Base-by-base conservation (phyloP, 2,888 invertebrate species). In the Sicus ferrugineus region DNA sequence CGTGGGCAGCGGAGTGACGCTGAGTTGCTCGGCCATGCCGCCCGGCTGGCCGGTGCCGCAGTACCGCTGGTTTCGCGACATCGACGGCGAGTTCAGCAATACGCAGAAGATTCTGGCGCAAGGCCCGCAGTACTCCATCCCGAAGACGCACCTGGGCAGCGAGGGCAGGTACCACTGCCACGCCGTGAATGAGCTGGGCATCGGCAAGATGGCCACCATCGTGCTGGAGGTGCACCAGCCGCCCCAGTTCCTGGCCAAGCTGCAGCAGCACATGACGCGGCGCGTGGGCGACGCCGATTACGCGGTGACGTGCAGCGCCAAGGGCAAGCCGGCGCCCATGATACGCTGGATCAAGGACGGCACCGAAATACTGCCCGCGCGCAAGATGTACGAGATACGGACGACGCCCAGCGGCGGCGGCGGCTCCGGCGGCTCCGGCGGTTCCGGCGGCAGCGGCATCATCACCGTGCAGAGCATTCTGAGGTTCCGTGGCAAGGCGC, bases 41-140 rank as follows among this genome's bases (percentile, higher is more conserved):
- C 93, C 95, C 0, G 96, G 96, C 14, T 96, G 94, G 92, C 96
- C 96, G 0, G 92, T 92, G 31, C 95, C 96, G 0, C 92, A 93
- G 80, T 96, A 92, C 84, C 89, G 93, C 70, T 96, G 96, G 96
- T 94, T 94, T 88, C 89, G 92, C 67, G 93, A 94, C 78, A 90
- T 90, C 69, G 88, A 88, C 2, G 89, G 89, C 7, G 88, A 90
- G 3, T 73, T 79, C 54, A 78, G 79, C 14, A 85, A 86, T 11
- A 87, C 89, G 2, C 90, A 91, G 75, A 89, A 89, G 46, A 92
- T 93, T 3, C 86, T 93, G 1, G 92, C 93, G 1, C 91, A 92
- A 6, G 94, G 95, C 0, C 90, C 92, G 14, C 92, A 92, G 77
- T 95, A 93, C 83, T 93, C 93, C 59, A 94, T 96, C 76, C 90